Conservation (phyloP, 2,113 vertebrate species). For the Crotalus horridus region DNA sequence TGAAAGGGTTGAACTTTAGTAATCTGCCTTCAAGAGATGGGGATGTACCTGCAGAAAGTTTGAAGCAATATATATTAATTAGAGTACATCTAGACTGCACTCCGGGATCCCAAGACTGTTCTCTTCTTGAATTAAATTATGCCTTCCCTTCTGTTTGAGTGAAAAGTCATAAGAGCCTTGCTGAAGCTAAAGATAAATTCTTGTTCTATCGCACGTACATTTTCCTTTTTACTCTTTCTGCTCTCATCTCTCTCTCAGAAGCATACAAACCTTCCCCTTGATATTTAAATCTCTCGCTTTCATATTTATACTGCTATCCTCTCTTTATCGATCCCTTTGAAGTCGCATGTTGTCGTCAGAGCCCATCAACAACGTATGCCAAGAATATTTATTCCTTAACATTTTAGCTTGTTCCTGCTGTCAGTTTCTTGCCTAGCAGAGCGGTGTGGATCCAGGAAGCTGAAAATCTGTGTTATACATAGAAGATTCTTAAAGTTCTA, state of each 20-base stretch:
- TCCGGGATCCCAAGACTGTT: neutral
- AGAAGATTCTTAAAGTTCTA: neutral
- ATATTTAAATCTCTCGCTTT: neutral
- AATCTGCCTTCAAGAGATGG: neutral
- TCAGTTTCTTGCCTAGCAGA: neutral
- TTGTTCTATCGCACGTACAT: neutral
- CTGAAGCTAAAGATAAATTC: no score
- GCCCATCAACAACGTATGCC: neutral
- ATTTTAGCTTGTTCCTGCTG: neutral
- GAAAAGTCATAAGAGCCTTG: neutral
- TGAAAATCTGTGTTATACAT: neutral
- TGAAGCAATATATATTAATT: neutral
- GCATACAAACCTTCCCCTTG: neutral
- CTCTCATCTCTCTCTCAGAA: neutral
- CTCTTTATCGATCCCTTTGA: neutral
- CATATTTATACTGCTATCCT: neutral
- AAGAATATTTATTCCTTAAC: neutral
- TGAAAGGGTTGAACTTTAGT: neutral
- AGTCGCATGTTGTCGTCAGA: neutral
- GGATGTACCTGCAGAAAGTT: neutral
- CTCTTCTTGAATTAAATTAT: neutral
- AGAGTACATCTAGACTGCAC: neutral
- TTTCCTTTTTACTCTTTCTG: neutral
- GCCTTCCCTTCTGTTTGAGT: neutral
- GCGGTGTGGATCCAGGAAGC: neutral